Evolutionary conservation across 2,113 vertebrate genomes (phyloP).

Genomic region (Hyaena hyaena): DNA sequence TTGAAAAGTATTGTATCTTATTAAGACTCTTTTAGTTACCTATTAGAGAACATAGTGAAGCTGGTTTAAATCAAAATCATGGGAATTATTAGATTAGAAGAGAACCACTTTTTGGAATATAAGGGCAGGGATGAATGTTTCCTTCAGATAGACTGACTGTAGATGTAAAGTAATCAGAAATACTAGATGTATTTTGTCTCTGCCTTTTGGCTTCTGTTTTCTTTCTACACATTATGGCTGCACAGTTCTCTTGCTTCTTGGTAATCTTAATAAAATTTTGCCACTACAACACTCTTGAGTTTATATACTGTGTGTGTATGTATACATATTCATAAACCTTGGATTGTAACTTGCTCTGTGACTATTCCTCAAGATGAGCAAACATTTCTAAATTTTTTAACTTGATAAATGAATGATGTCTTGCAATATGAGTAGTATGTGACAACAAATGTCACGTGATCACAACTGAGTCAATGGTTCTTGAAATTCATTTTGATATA

Average conservation of each 20-base stretch:
- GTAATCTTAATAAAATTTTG: neutral
- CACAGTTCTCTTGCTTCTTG: neutral
- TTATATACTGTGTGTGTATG: neutral
- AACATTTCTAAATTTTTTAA: too few relatives aligned
- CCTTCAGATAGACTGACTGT: neutral
- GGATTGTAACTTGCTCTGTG: too few relatives aligned
- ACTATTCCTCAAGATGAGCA: too few relatives aligned
- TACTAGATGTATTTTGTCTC: neutral
- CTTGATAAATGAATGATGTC: too few relatives aligned
- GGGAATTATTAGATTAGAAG: neutral
- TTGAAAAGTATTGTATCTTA: neutral
- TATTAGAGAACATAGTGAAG: neutral
- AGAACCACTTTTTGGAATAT: neutral
- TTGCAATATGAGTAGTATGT: too few relatives aligned
- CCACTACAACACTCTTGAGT: neutral
- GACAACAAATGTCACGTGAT: too few relatives aligned
- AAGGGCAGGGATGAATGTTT: neutral
- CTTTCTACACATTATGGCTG: neutral
- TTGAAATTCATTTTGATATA: too few relatives aligned
- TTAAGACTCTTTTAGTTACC: neutral
- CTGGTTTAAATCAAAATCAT: neutral
- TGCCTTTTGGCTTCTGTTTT: neutral
- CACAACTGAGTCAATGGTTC: too few relatives aligned
- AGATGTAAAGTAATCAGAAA: neutral
- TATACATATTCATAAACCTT: neutral